Evolutionary conservation across 2,888 invertebrate genomes (phyloP), one percentile per base, ranked within the genome.

Genomic region (Mechanitis mazaeus): DNA sequence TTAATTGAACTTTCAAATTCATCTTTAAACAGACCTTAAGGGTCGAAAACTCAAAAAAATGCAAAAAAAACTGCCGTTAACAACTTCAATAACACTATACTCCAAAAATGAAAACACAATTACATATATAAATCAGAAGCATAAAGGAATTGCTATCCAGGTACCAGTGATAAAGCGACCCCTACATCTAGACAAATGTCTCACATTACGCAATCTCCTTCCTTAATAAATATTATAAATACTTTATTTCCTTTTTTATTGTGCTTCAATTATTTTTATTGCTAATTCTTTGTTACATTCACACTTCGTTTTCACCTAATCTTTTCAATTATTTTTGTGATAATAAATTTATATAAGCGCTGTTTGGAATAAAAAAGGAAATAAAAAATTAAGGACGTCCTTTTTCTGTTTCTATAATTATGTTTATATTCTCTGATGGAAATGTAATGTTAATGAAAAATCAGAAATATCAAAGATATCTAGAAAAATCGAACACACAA

Each of bases 141-240:
- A 50, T 50, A 50, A 50, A 50, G 50, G 50, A 50, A 50, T 50
- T 50, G 50, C 31, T 42, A 42, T 42, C 42, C 50, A 50, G 50
- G 50, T 50, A 50, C 50, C 3, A 31, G 50, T 50, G 50, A 50
- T 50, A 50, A 50, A 50, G 11, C 50, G 54, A 33, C 47, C 63
- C 59, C 58, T 55, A n/a, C 58, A 31, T 42, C 56, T 59, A 75
- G 75, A 75, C 71, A 76, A 77, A 78, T 75, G 76, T 69, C 61
- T n/a, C 64, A 59, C 70, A 73, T 75, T 75, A 75, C 68, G 58
- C n/a, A 61, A 47, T 55, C 47, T 55, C 58, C 54, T n/a, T 35
- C 56, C 38, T 56, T 64, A 63, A 67, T 65, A 65, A 59, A 64
- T 61, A 61, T 66, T 64, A 64, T 64, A 60, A 64, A 64, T 64